Percentiles rank a stretch among this genome's conserved stretches.
Evolutionary conservation across 2,113 vertebrate genomes (phyloP).

Genomic region (Lepidothrix coronata): DNA sequence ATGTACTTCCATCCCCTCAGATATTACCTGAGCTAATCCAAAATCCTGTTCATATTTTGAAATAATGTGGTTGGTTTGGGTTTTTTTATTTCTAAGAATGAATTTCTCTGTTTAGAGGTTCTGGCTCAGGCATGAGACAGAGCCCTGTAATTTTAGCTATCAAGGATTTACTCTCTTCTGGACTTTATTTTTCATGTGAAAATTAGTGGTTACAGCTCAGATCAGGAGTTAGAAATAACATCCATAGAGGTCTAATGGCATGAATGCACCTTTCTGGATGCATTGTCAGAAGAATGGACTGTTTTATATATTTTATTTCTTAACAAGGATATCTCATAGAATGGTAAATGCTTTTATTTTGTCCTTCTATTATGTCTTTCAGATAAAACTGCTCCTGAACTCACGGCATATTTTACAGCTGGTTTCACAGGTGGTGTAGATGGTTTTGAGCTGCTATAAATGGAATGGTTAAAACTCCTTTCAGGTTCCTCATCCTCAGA

Average conservation of each 20-base stretch:
- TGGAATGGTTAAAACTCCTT: not conserved
- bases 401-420: not conserved
- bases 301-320: not conserved
- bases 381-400: not conserved
- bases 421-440: not conserved
- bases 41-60: not conserved
- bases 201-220: not conserved
- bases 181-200: not conserved
- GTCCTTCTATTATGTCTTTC: not conserved
- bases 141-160: not conserved
- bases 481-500: not conserved
- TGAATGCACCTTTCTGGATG: not conserved
- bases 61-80: not conserved
- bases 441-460: not conserved
- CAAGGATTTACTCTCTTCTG: not conserved
- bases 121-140: not conserved
- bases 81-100: not conserved
- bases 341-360: not conserved
- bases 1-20: not conserved
- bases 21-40: not conserved
- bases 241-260: not conserved
- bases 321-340: not conserved
- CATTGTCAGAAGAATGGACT: not conserved
- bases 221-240: not conserved
- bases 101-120: not conserved